Conservation (phyloP, 2,888 invertebrate species). For the Plusia festucae region DNA sequence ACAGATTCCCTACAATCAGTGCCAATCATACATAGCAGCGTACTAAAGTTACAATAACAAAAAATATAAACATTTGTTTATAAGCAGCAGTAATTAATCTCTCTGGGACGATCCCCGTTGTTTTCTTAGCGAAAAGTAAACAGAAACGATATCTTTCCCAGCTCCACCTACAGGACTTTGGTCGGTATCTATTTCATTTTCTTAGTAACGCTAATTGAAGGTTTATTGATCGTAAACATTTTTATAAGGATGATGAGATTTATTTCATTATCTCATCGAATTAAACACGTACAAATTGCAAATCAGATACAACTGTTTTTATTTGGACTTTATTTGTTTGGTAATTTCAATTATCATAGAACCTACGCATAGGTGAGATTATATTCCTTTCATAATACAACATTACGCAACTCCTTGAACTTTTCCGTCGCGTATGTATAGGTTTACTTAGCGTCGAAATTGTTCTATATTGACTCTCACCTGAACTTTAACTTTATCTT, state of each 20-base stretch:
- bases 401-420: conserved; percentile 28
- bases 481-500: conserved; percentile 38
- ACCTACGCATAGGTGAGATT: too few relatives aligned
- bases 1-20: conserved; percentile 32
- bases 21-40: conserved; percentile 32
- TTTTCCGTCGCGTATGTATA: conserved; percentile 28
- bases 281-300: conserved; percentile 30
- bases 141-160: conserved; percentile 3
- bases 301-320: conserved; percentile 38
- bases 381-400: conserved; percentile 11
- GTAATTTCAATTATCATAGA: conserved; percentile 33
- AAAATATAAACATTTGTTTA: conserved; percentile 7
- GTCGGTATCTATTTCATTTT: conserved; percentile 1
- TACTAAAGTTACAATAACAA: conserved; percentile 15
- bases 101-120: conserved; percentile 3
- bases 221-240: conserved; percentile 8
- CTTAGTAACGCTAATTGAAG: conserved; percentile 4
- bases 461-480: conserved; percentile 36
- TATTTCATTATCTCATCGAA: neutral
- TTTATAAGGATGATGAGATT: conserved; percentile 11
- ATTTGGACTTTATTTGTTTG: conserved; percentile 28
- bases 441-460: conserved; percentile 24
- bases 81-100: conserved; percentile 6
- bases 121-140: conserved; percentile 7
- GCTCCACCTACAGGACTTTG: conserved; percentile 2